These are phyloP conservation scores for Agriopis aurantiaria DNA, from an alignment of 2,888 invertebrate genomes.

Conservation along the genomic window DNA sequence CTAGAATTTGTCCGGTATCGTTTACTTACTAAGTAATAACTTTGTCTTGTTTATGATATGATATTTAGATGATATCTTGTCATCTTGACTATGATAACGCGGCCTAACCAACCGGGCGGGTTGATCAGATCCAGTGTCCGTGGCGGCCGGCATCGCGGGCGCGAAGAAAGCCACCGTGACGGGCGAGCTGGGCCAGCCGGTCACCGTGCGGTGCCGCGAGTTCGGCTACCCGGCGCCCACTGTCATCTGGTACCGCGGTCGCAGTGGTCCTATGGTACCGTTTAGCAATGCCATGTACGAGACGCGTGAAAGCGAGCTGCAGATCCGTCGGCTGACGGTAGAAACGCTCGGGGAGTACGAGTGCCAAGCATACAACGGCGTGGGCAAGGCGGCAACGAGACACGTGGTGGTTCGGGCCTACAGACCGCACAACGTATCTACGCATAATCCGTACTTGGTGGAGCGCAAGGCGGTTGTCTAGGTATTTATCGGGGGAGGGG, in stretches of 20 bases:
- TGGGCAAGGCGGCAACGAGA: constrained; percentile 92
- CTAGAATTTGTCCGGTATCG: constrained; percentile 39
- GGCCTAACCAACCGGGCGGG: constrained; percentile 45
- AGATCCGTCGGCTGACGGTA: constrained; percentile 90
- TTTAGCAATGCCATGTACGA: constrained; percentile 89
- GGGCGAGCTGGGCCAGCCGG: constrained; percentile 90
- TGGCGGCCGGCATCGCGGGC: constrained; percentile 86
- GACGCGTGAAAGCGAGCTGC: constrained; percentile 91
- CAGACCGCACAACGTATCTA: constrained; percentile 87
- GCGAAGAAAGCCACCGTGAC: constrained; percentile 87
- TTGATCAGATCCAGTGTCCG: constrained; percentile 25
- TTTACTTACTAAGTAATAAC: constrained; percentile 3
- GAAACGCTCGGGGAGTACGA: constrained; percentile 94
- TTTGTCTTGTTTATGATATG: too few species aligned
- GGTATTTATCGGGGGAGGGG: too few species aligned
- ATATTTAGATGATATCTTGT: too few species aligned
- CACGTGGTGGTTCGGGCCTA: constrained; percentile 90
- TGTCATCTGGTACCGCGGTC: constrained; percentile 94
- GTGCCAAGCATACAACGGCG: constrained; percentile 95
- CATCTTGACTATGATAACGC: too few species aligned
- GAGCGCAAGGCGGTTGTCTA: not conserved
- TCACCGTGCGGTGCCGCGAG: constrained; percentile 92
- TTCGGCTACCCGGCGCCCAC: constrained; percentile 93
- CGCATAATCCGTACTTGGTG: constrained; percentile 54
- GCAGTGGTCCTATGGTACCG: constrained; percentile 90